Base-by-base conservation (phyloP, 2,797 vertebrate genomes). In the Sardinella longiceps region DNA sequence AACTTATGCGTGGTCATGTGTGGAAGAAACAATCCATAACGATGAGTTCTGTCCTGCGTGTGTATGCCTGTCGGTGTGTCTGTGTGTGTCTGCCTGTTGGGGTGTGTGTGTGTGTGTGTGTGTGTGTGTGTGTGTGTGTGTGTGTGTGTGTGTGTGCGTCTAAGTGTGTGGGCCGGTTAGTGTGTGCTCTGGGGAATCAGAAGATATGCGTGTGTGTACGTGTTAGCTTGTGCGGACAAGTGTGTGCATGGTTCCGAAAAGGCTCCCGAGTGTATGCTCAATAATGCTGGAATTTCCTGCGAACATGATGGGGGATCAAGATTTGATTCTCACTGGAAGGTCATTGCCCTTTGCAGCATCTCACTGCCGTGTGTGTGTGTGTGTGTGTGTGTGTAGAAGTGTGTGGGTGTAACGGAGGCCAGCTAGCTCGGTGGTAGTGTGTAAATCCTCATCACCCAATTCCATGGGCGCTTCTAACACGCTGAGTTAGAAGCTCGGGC, bases 251-350 rank as follows among this genome's bases (percentile, higher is more conserved):
- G 51, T 83, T 50, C 86, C 37, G 74, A 80, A 85, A 86, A 39
- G 46, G 20, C 85, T 86, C 56, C 63, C 60, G 53, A 77, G 82
- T 81, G 82, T 58, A 87, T 81, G 83, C 84, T 82, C 80, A 83
- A 77, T 85, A 82, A 83, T 83, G 84, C 80, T 77, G 88, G 89
- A 83, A 90, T 89, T 88, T 90, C 88, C 87, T 89, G 85, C 86
- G n/a, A 37, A 15, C 77, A 80, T 88, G 84, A 88, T 89, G 86
- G 23, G 23, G 33, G 87, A 87, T 89, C 84, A 81, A 82, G 39
- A 80, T 81, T 81, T 86, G 80, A 66, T 74, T 85, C 82, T 82
- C 83, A 87, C 56, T 53, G 81, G 86, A 87, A 84, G 84, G 70
- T 87, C 60, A 4, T 66, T 46, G 86, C 83, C 90, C 89, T 43